These are phyloP conservation scores for Equus przewalskii DNA, from an alignment of 2,113 vertebrate genomes.

Conservation along the genomic window DNA sequence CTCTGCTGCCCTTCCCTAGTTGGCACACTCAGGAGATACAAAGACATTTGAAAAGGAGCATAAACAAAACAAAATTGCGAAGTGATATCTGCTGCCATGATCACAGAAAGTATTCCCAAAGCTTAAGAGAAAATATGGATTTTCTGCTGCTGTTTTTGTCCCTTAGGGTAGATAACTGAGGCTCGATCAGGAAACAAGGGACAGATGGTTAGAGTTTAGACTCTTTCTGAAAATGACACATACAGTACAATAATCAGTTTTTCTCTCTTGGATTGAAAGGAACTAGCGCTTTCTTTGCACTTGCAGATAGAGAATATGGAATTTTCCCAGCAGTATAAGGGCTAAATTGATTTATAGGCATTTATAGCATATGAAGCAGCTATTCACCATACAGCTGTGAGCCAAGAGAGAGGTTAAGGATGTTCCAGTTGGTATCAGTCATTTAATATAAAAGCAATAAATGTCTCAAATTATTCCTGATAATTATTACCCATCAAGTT, in stretches of 20 bases:
- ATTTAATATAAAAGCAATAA: slow-evolving; percentile 52
- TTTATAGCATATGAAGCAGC: slow-evolving; percentile 32
- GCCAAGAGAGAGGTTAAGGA: slow-evolving; percentile 4
- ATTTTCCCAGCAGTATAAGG: not conserved
- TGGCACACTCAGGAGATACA: not conserved
- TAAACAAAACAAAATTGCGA: slow-evolving; percentile 54
- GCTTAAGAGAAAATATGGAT: slow-evolving; percentile 67
- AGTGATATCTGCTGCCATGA: slow-evolving; percentile 44
- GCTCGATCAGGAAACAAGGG: not conserved
- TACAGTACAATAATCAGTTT: not conserved
- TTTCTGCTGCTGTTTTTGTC: slow-evolving; percentile 63
- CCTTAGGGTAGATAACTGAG: slow-evolving; percentile 16
- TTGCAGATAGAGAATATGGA: not conserved
- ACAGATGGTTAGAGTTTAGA: not conserved
- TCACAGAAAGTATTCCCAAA: slow-evolving; percentile 56
- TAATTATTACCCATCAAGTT: not conserved
- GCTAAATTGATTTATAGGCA: slow-evolving; percentile 43
- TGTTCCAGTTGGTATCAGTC: not conserved
- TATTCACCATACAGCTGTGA: slow-evolving; percentile 39
- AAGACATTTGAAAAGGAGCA: slow-evolving; percentile 40
- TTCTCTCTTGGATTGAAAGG: slow-evolving; percentile 28
- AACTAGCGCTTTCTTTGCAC: not conserved
- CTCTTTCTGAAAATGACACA: slow-evolving; percentile 58
- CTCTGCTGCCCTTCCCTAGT: not conserved
- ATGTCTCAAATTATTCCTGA: slow-evolving; percentile 25